These are phyloP conservation scores for Prenolepis imparis DNA, from an alignment of 2,888 invertebrate species.

Conservation along the genomic window DNA sequence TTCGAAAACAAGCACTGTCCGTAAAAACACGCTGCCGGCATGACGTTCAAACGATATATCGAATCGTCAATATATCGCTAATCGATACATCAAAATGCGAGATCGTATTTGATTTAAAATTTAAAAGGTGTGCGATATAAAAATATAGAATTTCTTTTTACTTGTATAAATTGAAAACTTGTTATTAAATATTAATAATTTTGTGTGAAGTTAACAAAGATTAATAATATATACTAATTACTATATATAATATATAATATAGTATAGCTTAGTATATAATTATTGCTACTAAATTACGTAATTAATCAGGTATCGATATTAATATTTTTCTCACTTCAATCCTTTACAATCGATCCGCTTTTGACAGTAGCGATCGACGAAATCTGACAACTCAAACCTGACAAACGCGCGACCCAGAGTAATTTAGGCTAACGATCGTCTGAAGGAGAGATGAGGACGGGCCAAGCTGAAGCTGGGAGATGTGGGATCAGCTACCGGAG, in stretches of 20 bases:
- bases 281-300: neutral
- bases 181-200: no score
- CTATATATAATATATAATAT: no score
- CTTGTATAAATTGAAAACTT: no score
- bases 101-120: no score
- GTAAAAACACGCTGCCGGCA: no score
- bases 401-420: neutral
- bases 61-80: neutral
- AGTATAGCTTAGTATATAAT: no score
- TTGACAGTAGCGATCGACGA: conserved; percentile 5
- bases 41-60: no score
- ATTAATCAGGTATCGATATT: neutral
- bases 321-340: conserved; percentile 23
- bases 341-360: conserved; percentile 11
- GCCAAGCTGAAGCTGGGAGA: conserved; percentile 79
- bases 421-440: conserved; percentile 9
- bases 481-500: conserved; percentile 85
- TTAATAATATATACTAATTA: no score
- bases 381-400: neutral
- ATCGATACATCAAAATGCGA: neutral
- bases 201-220: no score
- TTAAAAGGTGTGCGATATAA: no score
- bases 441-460: conserved; percentile 77
- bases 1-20: no score
- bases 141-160: no score